Conservation (phyloP, 2,888 invertebrate species). For the Chorisops tibialis region DNA sequence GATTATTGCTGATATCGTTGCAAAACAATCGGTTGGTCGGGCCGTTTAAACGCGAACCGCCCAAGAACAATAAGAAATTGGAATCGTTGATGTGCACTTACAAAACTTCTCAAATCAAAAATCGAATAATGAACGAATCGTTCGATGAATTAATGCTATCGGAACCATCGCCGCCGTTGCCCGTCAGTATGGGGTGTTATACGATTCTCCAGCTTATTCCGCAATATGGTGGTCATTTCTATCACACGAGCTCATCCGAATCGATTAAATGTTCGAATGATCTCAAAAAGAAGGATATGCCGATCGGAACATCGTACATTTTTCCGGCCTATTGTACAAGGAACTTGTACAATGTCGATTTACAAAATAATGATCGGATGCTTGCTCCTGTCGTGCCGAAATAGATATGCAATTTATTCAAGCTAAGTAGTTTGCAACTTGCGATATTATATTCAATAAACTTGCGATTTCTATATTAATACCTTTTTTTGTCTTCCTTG, state of each 20-base stretch:
- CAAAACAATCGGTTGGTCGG: constrained; percentile 23
- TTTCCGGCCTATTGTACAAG: constrained; percentile 14
- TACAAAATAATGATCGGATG: neutral
- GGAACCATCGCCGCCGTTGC: constrained; percentile 3
- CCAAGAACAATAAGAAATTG: neutral
- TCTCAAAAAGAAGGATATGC: constrained; percentile 4
- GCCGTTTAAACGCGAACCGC: constrained; percentile 16
- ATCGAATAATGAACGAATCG: neutral
- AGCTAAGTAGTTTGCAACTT: no score
- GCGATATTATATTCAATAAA: no score
- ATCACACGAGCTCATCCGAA: constrained; percentile 2
- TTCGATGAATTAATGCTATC: neutral
- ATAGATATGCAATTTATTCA: no score
- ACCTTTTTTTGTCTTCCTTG: no score
- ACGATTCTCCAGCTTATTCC: constrained; percentile 22
- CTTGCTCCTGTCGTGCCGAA: neutral
- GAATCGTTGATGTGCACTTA: neutral
- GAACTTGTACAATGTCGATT: neutral
- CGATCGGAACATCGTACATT: constrained; percentile 18
- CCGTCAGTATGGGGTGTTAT: constrained; percentile 14
- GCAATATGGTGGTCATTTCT: constrained; percentile 27
- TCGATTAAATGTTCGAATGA: neutral
- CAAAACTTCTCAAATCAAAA: neutral
- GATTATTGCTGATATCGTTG: constrained; percentile 12
- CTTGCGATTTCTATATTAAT: no score